Evolutionary conservation across 2,113 vertebrate species (phyloP).

Genomic region (Erpornis zantholeuca): DNA sequence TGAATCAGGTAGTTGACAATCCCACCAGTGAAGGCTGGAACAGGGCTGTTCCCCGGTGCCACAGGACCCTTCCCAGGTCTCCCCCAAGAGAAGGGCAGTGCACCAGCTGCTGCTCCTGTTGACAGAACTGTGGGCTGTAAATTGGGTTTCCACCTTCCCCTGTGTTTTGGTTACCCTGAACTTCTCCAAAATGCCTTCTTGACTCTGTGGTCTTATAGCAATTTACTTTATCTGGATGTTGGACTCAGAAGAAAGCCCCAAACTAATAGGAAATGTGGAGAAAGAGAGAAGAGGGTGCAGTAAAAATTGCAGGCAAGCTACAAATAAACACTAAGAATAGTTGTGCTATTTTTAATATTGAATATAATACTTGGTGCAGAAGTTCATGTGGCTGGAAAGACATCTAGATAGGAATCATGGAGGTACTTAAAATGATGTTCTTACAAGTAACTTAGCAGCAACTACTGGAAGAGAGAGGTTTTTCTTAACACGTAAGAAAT

Average conservation of each 20-base stretch:
- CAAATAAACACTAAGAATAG: not conserved
- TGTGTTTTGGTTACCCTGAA: not conserved
- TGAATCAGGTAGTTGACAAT: not conserved
- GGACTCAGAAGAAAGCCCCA: not conserved
- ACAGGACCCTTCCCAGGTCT: fast-evolving
- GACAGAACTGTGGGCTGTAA: fast-evolving
- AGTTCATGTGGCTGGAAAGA: not conserved
- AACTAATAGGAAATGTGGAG: not conserved
- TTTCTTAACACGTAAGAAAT: not conserved
- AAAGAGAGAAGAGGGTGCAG: not conserved
- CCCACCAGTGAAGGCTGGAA: not conserved
- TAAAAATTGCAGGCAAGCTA: not conserved
- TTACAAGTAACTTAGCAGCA: not conserved
- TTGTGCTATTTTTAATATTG: not conserved
- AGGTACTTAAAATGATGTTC: not conserved
- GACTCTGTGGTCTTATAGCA: not conserved
- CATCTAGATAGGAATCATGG: not conserved
- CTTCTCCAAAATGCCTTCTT: not conserved
- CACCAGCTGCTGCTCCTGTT: not conserved
- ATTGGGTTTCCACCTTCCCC: not conserved
- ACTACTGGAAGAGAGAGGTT: not conserved
- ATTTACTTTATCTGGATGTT: not conserved
- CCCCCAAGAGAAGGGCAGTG: not conserved
- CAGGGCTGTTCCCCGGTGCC: not conserved
- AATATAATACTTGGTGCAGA: not conserved